Conservation (phyloP, 2,797 vertebrate species). For the Luscinia megarhynchos region DNA sequence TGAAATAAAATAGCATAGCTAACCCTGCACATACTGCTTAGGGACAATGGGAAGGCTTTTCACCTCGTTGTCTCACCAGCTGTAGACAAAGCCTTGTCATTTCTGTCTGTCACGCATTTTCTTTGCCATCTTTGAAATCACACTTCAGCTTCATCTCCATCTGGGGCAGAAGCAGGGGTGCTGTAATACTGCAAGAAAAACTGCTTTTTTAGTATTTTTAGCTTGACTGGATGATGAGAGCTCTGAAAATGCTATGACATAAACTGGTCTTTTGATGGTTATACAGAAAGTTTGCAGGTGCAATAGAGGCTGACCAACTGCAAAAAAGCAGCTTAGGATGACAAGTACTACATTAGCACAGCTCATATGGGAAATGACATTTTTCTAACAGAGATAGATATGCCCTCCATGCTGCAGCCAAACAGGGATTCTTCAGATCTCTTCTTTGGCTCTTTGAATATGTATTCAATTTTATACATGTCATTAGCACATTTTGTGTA, state of each 20-base stretch:
- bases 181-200: slow-evolving; percentile 24
- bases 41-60: slow-evolving; percentile 68
- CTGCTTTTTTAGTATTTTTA: not conserved
- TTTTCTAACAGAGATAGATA: slow-evolving; percentile 34
- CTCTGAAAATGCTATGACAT: slow-evolving; percentile 30
- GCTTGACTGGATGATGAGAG: slow-evolving; percentile 8
- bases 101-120: slow-evolving; percentile 74
- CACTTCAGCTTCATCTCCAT: slow-evolving; percentile 68
- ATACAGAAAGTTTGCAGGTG: not conserved
- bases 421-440: slow-evolving; percentile 26
- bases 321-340: not conserved
- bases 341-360: slow-evolving; percentile 45
- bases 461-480: slow-evolving; percentile 58
- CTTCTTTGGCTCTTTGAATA: slow-evolving; percentile 28
- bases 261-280: slow-evolving; percentile 2
- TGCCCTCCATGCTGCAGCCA: not conserved
- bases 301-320: slow-evolving; percentile 35
- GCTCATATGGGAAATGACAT: slow-evolving; percentile 52
- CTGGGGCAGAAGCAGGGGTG: slow-evolving; percentile 29
- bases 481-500: slow-evolving; percentile 66
- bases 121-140: slow-evolving; percentile 72
- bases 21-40: slow-evolving; percentile 44
- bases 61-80: slow-evolving; percentile 65
- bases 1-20: not conserved
- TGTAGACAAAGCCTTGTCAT: slow-evolving; percentile 73